Percentiles rank a stretch among this genome's conserved stretches.
Evolutionary conservation across 2,888 invertebrate species (phyloP).

Genomic region (Yponomeuta plumbellus): DNA sequence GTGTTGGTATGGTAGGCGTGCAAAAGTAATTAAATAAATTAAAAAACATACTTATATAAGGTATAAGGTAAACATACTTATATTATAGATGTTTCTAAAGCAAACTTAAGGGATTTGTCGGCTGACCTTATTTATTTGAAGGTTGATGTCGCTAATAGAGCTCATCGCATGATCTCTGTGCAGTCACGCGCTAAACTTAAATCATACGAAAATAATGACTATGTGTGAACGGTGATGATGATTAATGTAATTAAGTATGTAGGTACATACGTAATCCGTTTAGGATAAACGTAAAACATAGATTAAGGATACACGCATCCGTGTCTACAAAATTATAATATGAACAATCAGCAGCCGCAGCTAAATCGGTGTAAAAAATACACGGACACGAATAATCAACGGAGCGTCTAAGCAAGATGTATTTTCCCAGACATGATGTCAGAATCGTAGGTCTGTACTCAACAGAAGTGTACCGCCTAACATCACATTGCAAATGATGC

Average conservation of each 20-base stretch:
- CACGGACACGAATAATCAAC: slow-evolving; percentile 11
- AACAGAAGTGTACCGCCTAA: neutral
- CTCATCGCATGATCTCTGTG: neutral
- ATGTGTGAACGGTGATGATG: neutral
- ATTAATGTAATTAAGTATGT: neutral
- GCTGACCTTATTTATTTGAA: neutral
- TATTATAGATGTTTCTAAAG: neutral
- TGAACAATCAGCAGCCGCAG: neutral
- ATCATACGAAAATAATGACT: neutral
- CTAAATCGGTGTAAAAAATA: neutral
- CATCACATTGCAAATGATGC: neutral
- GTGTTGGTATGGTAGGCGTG: no score
- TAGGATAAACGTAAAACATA: neutral
- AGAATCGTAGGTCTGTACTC: neutral
- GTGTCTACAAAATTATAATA: neutral
- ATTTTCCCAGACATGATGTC: no score
- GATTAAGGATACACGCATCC: neutral
- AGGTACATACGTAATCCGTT: neutral
- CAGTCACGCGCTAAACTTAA: neutral
- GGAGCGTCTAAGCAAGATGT: neutral
- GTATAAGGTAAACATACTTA: no score
- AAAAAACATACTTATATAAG: no score
- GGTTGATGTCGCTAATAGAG: neutral
- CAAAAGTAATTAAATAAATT: no score
- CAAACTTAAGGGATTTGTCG: neutral